Evolutionary conservation across 2,888 invertebrate genomes (phyloP), one percentile per base, ranked within the genome.

Genomic region (Mongoloraphidia duomilia): DNA sequence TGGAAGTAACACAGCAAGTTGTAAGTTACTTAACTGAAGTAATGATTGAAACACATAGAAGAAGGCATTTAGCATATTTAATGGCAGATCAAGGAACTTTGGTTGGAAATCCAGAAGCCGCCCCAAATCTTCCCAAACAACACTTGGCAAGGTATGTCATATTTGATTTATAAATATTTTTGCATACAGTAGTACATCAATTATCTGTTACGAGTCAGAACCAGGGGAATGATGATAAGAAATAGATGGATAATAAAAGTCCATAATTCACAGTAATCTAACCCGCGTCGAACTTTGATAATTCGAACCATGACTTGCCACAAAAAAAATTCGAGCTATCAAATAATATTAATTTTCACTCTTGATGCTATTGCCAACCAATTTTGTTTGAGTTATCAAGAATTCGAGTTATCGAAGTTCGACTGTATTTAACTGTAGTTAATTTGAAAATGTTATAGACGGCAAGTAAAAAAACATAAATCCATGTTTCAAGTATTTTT

Each of bases 1-100:
- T 94, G 57, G 80, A 86, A 65, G 86, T 81, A 45, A 77, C 85
- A 1, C 71, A 80, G 58, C 80, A 84, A 57, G 81, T 90, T 52
- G 84, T 89, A 41, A 83, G 84, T 34, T 85, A 88, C 2, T 71
- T 94, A 47, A 90, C 85, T 57, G 86, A 91, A 57, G 82, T 85
- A 50, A 76, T 86, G 59, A 76, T 92, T 52, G 93, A 94, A 61
- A 90, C 91, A 3, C 91, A 94, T 62, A 75, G 95, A 47, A 77
- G 93, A 53, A 79, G 93, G 55, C 94, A 95, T 68, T 76, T 94
- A 56, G 96, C 96, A 9, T 93, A 94, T 67, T 72, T 97, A 42
- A 95, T 95, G 94, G 91, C 93, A 36, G 95, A 95, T 67, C 93
- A 93, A 65, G 96, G 95, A 39, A 89, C 89, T 48, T 72, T 95